Conservation (phyloP, 2,888 invertebrate genomes). For the Helobdella robusta region DNA sequence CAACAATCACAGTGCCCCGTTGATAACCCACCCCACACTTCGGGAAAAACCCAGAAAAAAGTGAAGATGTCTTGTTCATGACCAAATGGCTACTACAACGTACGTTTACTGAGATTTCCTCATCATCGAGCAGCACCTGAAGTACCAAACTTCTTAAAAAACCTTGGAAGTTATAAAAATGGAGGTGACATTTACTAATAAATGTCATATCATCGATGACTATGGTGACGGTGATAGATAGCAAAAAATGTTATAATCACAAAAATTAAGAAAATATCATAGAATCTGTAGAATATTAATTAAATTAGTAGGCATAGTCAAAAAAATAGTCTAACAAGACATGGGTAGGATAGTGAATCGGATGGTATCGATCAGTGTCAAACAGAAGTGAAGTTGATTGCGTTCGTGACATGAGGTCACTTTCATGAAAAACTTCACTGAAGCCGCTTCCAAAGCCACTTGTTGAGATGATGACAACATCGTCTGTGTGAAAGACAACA, state of each 20-base stretch:
- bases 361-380: constrained; percentile 5
- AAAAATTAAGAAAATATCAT: not conserved
- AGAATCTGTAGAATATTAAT: not conserved
- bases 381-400: not conserved
- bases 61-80: constrained; percentile 33
- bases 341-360: not conserved
- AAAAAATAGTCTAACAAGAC: not conserved
- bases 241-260: not conserved
- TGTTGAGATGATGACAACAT: no score
- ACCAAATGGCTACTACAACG: constrained; percentile 28
- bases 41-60: constrained; percentile 55
- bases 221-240: not conserved
- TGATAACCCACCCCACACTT: constrained; percentile 65
- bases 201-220: not conserved
- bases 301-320: no score
- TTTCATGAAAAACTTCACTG: constrained; percentile 4
- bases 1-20: constrained; percentile 64
- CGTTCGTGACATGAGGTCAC: not conserved
- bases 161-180: constrained; percentile 59
- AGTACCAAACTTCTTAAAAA: constrained; percentile 76
- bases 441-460: not conserved
- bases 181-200: not conserved
- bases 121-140: constrained; percentile 74
- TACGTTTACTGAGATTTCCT: constrained; percentile 56
- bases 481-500: no score